Conservation (phyloP, 2,797 vertebrate species). For the Phoxinus dragarum region DNA sequence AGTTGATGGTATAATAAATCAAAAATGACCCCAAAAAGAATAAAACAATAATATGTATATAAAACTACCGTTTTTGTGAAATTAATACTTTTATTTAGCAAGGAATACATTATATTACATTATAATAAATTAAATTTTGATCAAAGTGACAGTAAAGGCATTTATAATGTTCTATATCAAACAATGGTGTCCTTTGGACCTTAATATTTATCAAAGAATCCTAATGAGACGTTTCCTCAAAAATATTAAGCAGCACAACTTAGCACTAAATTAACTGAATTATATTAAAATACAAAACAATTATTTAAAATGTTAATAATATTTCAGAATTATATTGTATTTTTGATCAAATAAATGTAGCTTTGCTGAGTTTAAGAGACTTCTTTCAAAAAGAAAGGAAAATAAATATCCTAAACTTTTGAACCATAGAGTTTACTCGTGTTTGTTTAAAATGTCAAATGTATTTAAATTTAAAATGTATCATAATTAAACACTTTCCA, state of each 20-base stretch:
- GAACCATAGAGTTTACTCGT: neutral
- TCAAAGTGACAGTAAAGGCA: neutral
- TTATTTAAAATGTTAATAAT: neutral
- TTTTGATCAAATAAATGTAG: neutral
- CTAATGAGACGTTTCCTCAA: neutral
- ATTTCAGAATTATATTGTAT: neutral
- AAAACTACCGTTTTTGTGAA: neutral
- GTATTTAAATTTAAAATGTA: neutral
- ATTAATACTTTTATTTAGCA: neutral
- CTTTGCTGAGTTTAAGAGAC: neutral
- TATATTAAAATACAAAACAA: neutral
- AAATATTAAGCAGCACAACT: neutral
- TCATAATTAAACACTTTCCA: neutral
- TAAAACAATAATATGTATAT: neutral
- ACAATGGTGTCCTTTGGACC: neutral
- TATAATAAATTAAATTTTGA: neutral
- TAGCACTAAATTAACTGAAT: no score
- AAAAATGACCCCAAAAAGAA: neutral
- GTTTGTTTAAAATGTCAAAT: no score
- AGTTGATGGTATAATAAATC: neutral
- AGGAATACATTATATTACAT: neutral
- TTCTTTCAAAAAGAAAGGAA: neutral
- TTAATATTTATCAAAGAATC: neutral
- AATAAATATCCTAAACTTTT: neutral
- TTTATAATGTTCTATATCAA: neutral